Conservation (phyloP, 2,888 invertebrate genomes). For the Pediacus dermestoides region DNA sequence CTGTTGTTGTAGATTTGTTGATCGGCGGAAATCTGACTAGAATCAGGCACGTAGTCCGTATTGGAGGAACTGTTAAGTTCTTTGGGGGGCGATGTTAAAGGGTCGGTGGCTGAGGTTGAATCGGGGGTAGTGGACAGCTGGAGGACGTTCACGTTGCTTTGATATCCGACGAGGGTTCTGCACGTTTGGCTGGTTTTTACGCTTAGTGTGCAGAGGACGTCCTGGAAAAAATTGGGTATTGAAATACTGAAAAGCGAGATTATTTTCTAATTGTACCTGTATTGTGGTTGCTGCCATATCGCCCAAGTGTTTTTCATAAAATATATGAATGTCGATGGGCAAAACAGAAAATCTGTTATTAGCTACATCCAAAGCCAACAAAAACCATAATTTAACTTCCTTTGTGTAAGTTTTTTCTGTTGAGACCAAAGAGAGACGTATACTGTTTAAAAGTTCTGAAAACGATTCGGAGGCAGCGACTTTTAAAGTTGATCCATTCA, state of each 20-base stretch:
- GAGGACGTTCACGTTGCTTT: constrained; percentile 44
- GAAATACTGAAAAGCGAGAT: too few relatives aligned
- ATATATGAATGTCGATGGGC: constrained; percentile 42
- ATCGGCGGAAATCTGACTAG: constrained; percentile 18
- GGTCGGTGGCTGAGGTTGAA: too few relatives aligned
- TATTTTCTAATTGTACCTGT: too few relatives aligned
- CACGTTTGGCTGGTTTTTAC: constrained; percentile 41
- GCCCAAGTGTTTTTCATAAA: constrained; percentile 46
- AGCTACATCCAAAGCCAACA: constrained; percentile 48
- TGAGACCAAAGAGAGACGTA: constrained; percentile 41
- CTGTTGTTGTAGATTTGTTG: constrained; percentile 12
- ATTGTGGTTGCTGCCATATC: constrained; percentile 40
- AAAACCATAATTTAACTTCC: constrained; percentile 44
- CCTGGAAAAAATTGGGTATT: too few relatives aligned
- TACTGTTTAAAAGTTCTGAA: constrained; percentile 40
- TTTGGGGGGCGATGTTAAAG: too few relatives aligned
- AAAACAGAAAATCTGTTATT: constrained; percentile 44
- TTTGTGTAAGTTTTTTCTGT: constrained; percentile 41
- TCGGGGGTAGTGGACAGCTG: constrained; percentile 38
- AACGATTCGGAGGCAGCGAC: constrained; percentile 35
- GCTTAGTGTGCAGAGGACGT: constrained; percentile 35
- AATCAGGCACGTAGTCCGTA: constrained; percentile 22
- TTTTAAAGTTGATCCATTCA: constrained; percentile 43
- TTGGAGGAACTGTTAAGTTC: not conserved
- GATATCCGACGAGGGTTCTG: constrained; percentile 40